Evolutionary conservation across 2,888 invertebrate species (phyloP), one percentile per base, ranked within the genome.

Genomic region (Thereva nobilitata): DNA sequence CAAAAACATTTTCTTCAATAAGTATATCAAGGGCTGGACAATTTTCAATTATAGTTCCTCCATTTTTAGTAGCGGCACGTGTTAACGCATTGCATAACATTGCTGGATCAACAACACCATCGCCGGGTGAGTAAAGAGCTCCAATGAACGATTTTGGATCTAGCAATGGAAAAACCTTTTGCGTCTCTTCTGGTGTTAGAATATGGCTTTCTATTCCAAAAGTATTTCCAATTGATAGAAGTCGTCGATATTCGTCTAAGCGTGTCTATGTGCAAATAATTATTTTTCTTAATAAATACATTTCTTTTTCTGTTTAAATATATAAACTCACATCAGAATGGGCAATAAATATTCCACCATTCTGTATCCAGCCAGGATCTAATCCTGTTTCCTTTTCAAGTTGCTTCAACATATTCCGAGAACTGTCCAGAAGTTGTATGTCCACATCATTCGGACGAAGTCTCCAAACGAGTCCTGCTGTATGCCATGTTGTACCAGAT

Each of bases 291-390:
- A 42, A 41, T 3, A 12, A 5, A 59, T n/a, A 47, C 9, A 35
- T 47, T 59, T 23, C 23, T 23, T 23, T 23, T n/a, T n/a, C n/a
- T n/a, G n/a, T n/a, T 23, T 7, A 38, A 38, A 35, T 1, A 5
- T 8, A 38, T n/a, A 66, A 55, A 70, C 74, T 72, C 72, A 76
- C 77, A 64, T 87, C 83, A 57, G 86, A 86, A 74, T 87, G 86
- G 4, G 95, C 93, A 72, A 95, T 90, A 78, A 93, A 95, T 74
- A 96, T 84, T 47, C 94, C 95, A 3, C 95, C 95, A 80, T 95
- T 94, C 77, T 92, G 89, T 72, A 88, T 90, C 90, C 92, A 95
- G 0, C 95, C 95, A 0, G 94, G 88, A 79, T 90, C 85, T 7
- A 91, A 82, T 0, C 90, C 95, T 0, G 90, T 90, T 80, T 95